Evolutionary conservation across 2,113 vertebrate species (phyloP), one percentile per base, ranked within the genome.

Genomic region (Gallinago jamesoni): DNA sequence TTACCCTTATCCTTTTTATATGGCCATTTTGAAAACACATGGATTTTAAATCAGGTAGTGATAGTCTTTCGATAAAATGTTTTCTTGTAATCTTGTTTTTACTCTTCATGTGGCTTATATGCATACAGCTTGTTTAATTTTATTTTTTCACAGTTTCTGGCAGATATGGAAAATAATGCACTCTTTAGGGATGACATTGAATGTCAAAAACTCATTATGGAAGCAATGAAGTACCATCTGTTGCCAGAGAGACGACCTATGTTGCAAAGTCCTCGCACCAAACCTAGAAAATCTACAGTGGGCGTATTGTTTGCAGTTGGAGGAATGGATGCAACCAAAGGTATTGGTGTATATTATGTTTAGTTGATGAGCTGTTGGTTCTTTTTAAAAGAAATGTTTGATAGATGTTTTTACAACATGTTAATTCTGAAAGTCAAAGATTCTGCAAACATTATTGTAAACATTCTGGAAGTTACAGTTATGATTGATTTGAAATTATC

Each of bases 211-310:
- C 98, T 99, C 80, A 98, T 99, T 90, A 99, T 99, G 99, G 99
- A 99, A 97, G 99, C 99, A 77, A 99, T 99, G 99, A 99, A 99
- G 97, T 99, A 99, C 98, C 99, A 99, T 96, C 98, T 99, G 94
- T 96, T 99, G 96, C 99, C 99, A 57, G 99, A 99, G 96, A 98
- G 99, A 76, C 98, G 99, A 64, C 99, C 99, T 48, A 98, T 99
- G 97, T 98, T 99, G 91, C 99, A 99, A 96, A 99, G 99, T 95
- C 99, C 99, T 52, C 98, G 99, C 79, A 99, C 99, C 10, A 99
- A 99, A 64, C 99, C 99, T 63, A 98, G 99, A 84, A 99, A 99
- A 97, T 99, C 99, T 76, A 99, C 99, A 6, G 99, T 99, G 21
- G 99, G 99, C 11, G 98, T 98, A 60, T 98, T 99, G 97, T 99